Conservation (phyloP, 2,113 vertebrate species). For the Channa maculata region DNA sequence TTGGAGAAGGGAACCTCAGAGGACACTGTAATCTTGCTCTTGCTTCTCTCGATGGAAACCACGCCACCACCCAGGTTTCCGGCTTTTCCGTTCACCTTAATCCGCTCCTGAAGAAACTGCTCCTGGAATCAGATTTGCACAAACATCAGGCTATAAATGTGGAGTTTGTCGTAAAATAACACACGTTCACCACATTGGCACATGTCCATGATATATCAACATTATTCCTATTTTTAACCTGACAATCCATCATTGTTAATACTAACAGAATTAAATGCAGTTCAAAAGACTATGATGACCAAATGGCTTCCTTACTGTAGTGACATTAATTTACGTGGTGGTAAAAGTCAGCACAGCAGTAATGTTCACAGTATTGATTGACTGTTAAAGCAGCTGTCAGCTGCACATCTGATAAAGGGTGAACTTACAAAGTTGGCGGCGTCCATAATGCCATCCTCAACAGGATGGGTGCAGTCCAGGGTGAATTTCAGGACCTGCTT, state of each 20-base stretch:
- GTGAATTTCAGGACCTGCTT: slow-evolving; percentile 97
- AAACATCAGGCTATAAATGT: not conserved
- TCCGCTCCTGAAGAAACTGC: slow-evolving; percentile 97
- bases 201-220: too few species aligned
- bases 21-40: slow-evolving; percentile 95
- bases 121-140: slow-evolving; percentile 81
- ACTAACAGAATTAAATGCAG: too few species aligned
- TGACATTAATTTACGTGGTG: too few species aligned
- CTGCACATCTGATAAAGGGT: too few species aligned
- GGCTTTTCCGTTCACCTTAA: slow-evolving; percentile 96
- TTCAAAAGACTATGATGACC: too few species aligned
- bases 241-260: too few species aligned
- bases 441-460: slow-evolving; percentile 99
- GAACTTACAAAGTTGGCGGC: slow-evolving; percentile 93
- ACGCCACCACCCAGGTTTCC: slow-evolving; percentile 93
- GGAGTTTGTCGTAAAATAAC: too few species aligned
- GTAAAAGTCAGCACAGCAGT: too few species aligned
- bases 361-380: not conserved
- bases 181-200: too few species aligned
- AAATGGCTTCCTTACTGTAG: too few species aligned
- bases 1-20: slow-evolving; percentile 98
- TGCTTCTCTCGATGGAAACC: slow-evolving; percentile 95
- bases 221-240: too few species aligned
- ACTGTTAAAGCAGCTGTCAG: not conserved
- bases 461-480: slow-evolving; percentile 95